Evolutionary conservation across 2,113 vertebrate species (phyloP).

Genomic region (Azemiops feae): DNA sequence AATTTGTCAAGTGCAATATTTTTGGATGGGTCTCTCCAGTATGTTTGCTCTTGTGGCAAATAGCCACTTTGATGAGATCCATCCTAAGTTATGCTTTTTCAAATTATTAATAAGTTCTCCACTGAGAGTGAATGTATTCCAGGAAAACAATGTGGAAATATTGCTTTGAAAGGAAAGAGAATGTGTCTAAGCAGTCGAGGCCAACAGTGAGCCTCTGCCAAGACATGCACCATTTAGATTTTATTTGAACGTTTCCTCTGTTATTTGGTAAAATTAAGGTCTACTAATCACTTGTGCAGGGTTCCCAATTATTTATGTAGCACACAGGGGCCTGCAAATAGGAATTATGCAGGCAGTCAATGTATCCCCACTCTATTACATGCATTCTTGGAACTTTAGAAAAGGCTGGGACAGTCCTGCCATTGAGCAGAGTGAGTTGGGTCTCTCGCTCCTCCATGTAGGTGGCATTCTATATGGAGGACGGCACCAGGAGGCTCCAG

Average conservation of each 20-base stretch:
- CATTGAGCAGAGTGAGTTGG: not conserved
- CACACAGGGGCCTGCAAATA: not conserved
- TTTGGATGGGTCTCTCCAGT: not conserved
- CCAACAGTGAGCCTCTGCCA: conserved; percentile 52
- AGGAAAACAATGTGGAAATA: conserved; percentile 62
- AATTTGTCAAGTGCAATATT: not conserved
- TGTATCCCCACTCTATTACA: not conserved
- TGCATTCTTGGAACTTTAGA: not conserved
- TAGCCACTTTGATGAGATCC: conserved; percentile 43
- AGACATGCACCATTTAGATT: conserved; percentile 39
- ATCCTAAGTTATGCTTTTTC: conserved; percentile 53
- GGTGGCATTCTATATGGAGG: not conserved
- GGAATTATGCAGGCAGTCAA: not conserved
- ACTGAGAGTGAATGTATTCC: conserved; percentile 53
- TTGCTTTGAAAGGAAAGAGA: conserved; percentile 56
- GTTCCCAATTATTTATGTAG: not conserved
- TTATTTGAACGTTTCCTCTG: conserved; percentile 22
- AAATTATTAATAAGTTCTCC: conserved; percentile 64
- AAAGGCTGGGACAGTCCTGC: not conserved
- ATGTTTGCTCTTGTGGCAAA: conserved; percentile 39
- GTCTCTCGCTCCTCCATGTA: not conserved
- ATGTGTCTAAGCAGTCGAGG: conserved; percentile 48
- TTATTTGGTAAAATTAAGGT: conserved; percentile 9
- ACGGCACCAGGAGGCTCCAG: not conserved
- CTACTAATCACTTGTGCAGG: not conserved